Conservation (phyloP, 2,888 invertebrate species). For the Stenoptilia bipunctidactyla region DNA sequence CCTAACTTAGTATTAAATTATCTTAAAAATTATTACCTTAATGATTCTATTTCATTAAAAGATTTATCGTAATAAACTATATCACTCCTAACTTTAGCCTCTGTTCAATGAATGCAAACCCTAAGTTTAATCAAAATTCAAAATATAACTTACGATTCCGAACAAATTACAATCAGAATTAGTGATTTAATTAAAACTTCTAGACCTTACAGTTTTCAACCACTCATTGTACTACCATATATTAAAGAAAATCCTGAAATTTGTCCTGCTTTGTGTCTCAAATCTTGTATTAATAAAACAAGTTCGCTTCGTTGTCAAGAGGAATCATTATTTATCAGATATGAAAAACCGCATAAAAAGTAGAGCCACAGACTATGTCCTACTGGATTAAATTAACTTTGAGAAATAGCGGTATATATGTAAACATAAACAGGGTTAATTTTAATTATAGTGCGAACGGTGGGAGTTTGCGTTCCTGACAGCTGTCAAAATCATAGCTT, state of each 20-base stretch:
- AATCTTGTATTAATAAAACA: slow-evolving; percentile 1
- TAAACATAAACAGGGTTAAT: slow-evolving; percentile 3
- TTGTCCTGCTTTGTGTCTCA: background rate
- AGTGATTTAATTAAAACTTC: slow-evolving; percentile 4
- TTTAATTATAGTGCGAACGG: too few relatives aligned
- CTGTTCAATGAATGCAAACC: slow-evolving; percentile 16
- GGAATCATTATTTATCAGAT: slow-evolving; percentile 1
- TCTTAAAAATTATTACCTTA: background rate
- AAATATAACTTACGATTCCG: slow-evolving; percentile 6
- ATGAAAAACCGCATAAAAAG: slow-evolving; percentile 1
- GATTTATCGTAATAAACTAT: slow-evolving; percentile 14
- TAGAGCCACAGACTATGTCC: slow-evolving; percentile 3
- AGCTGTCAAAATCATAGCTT: too few relatives aligned
- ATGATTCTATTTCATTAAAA: slow-evolving; percentile 1
- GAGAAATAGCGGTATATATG: slow-evolving; percentile 12
- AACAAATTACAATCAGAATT: slow-evolving; percentile 1
- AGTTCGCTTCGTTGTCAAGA: background rate
- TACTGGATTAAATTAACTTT: slow-evolving; percentile 2
- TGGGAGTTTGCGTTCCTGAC: too few relatives aligned
- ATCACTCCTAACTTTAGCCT: slow-evolving; percentile 16
- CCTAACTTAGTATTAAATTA: slow-evolving; percentile 14
- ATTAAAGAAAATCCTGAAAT: background rate
- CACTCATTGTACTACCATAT: background rate
- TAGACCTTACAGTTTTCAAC: background rate
- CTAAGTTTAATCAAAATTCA: slow-evolving; percentile 14